phyloP scores from a whole-genome alignment of 2,113 vertebrate species.

The Sander vitreus region DNA sequence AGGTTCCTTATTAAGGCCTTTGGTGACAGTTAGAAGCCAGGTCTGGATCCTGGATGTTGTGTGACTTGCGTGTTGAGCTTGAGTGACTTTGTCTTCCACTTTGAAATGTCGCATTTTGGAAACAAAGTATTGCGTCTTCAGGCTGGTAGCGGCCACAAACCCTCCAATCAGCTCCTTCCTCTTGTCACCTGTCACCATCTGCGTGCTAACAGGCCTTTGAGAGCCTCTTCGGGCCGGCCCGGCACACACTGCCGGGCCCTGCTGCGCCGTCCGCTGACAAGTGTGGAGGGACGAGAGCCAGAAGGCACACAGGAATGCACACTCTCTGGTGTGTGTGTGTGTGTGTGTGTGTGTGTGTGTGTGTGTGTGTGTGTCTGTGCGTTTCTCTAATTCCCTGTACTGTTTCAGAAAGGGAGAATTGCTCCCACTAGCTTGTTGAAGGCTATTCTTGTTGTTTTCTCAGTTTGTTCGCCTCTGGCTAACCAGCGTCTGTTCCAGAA shows the following conservation, averaged over 20 bases:
- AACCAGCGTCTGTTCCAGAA: constrained; percentile 39
- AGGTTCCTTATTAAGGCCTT: background rate
- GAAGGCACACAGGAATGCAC: constrained; percentile 77
- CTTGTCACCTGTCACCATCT: constrained; percentile 82
- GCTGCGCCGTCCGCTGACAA: constrained; percentile 78
- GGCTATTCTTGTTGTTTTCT: constrained; percentile 43
- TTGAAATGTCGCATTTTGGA: constrained; percentile 16
- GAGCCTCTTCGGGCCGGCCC: constrained; percentile 77
- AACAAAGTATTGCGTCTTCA: constrained; percentile 8
- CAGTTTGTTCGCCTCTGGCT: constrained; percentile 42
- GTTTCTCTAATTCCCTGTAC: constrained; percentile 17
- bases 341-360: constrained; percentile 33
- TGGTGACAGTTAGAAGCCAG: background rate
- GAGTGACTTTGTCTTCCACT: background rate
- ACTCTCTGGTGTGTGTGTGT: constrained; percentile 29
- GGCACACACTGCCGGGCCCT: constrained; percentile 64
- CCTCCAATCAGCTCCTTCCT: constrained; percentile 59
- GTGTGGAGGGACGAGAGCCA: constrained; percentile 83
- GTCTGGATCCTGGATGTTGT: background rate
- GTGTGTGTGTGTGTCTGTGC: constrained; percentile 40
- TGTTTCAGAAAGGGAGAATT: constrained; percentile 15
- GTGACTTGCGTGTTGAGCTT: background rate
- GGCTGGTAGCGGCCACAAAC: constrained; percentile 36
- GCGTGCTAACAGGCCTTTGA: constrained; percentile 81
- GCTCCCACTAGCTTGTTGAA: constrained; percentile 36